Evolutionary conservation across 2,888 invertebrate species (phyloP).

Genomic region (Halocaridina rubra): DNA sequence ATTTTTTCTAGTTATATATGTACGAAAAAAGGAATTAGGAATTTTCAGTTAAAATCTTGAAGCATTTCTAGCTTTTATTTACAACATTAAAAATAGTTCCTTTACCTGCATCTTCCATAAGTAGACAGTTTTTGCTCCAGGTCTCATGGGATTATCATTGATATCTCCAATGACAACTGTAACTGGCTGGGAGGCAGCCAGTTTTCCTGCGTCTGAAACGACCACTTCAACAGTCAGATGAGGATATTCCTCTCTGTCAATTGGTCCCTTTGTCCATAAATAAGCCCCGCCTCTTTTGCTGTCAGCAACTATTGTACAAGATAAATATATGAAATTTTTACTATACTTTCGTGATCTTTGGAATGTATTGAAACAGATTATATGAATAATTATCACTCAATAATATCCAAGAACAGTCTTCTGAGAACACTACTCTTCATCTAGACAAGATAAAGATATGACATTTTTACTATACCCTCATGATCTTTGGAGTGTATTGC

Average conservation of each 20-base stretch:
- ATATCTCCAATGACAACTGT: constrained; percentile 45
- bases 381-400: too few relatives aligned
- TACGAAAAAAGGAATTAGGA: too few relatives aligned
- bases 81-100: neutral
- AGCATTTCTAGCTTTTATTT: neutral
- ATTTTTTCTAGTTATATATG: too few relatives aligned
- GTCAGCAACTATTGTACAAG: too few relatives aligned
- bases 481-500: too few relatives aligned
- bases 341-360: too few relatives aligned
- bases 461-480: too few relatives aligned
- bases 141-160: constrained; percentile 56
- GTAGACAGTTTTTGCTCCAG: constrained; percentile 46
- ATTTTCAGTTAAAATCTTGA: neutral
- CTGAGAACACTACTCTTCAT: too few relatives aligned
- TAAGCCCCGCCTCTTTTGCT: constrained; percentile 50
- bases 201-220: constrained; percentile 36
- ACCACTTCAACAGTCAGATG: constrained; percentile 41
- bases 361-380: too few relatives aligned
- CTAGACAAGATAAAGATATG: too few relatives aligned
- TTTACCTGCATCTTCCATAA: constrained; percentile 55
- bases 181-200: constrained; percentile 44
- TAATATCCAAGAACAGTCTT: too few relatives aligned
- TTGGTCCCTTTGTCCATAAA: constrained; percentile 31
- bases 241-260: constrained; percentile 50
- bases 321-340: too few relatives aligned